phyloP scores from a whole-genome alignment of 1,140 invertebrate species.

The Portunus trituberculatus region DNA sequence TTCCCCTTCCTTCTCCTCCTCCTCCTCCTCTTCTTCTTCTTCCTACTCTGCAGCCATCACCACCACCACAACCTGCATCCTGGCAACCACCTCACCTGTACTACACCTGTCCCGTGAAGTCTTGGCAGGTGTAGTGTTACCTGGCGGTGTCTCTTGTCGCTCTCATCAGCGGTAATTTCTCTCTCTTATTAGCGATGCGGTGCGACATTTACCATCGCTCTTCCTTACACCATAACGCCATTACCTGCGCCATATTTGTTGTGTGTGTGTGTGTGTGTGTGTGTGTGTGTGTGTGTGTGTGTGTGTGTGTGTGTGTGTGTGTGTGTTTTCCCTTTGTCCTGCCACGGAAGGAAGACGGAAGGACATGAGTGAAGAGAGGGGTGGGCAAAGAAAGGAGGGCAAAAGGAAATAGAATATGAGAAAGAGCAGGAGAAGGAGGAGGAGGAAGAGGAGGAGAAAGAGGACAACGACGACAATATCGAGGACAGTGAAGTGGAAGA shows the following conservation, averaged over 20 bases:
- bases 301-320: background rate
- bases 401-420: background rate
- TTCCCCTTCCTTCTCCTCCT: background rate
- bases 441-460: background rate
- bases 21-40: background rate
- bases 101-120: background rate
- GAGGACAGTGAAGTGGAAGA: background rate
- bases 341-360: background rate
- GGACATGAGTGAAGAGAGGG: background rate
- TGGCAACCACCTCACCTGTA: no score
- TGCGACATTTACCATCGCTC: background rate
- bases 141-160: background rate
- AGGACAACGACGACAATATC: background rate
- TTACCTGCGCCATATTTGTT: background rate
- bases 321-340: no score
- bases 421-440: background rate
- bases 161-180: background rate
- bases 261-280: conserved; percentile 8
- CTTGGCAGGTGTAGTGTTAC: background rate
- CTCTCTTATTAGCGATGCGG: background rate
- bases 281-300: background rate
- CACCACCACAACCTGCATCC: background rate
- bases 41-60: background rate
- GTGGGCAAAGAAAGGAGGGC: background rate
- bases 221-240: conserved; percentile 21